Evolutionary conservation across 2,888 invertebrate genomes (phyloP).

Genomic region (Cephus pygmeus): DNA sequence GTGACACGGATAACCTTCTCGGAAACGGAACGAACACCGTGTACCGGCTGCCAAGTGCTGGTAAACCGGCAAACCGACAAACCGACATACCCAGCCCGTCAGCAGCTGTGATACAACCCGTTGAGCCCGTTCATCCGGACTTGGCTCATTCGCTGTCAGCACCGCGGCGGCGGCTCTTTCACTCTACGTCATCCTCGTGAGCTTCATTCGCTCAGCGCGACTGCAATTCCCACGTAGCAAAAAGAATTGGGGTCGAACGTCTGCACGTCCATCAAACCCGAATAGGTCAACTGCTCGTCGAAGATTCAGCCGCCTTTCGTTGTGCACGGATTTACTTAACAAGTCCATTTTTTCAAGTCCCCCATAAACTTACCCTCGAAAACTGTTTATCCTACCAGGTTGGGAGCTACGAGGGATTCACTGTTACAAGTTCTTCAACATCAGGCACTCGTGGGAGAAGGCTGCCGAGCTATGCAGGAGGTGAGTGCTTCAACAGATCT

Average conservation of each 20-base stretch:
- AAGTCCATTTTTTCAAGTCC: constrained; percentile 24
- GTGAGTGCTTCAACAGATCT: constrained; percentile 67
- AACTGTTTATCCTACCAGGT: constrained; percentile 73
- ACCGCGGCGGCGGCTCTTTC: background rate
- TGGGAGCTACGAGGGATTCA: constrained; percentile 92
- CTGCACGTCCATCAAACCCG: constrained; percentile 21
- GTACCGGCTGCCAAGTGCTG: background rate
- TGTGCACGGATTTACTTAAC: background rate
- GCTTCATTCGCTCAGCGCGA: background rate
- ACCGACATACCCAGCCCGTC: no score
- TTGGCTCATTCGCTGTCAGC: background rate
- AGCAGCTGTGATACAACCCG: background rate
- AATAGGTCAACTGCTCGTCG: constrained; percentile 37
- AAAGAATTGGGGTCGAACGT: constrained; percentile 62
- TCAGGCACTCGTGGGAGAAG: constrained; percentile 95
- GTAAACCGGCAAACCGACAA: background rate
- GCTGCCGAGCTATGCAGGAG: constrained; percentile 94
- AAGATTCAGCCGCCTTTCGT: constrained; percentile 13
- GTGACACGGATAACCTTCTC: constrained; percentile 52
- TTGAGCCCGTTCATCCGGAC: background rate
- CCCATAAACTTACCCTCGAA: no score
- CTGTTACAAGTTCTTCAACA: constrained; percentile 96
- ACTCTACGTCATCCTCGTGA: background rate
- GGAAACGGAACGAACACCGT: constrained; percentile 22
- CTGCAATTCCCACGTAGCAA: constrained; percentile 30